Conservation (phyloP, 2,113 vertebrate genomes). For the Lota lota region DNA sequence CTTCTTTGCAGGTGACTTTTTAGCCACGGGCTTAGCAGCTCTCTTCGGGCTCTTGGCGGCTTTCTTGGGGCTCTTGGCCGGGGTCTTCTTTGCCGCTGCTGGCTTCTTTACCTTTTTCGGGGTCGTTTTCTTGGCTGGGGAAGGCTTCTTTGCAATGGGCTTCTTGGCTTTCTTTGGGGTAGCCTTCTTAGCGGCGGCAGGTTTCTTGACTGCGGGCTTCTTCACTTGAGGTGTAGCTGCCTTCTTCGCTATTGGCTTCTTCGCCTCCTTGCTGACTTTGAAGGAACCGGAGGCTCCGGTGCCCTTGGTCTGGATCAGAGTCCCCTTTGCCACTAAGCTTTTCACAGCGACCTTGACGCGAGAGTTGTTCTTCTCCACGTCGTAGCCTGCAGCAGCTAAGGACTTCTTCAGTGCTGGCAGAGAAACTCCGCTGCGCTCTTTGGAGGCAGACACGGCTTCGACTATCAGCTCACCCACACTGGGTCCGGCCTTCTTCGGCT, state of each 20-base stretch:
- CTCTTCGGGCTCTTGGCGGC: background rate
- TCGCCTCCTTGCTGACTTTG: background rate
- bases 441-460: background rate
- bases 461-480: background rate
- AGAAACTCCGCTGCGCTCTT: background rate
- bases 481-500: background rate
- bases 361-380: background rate
- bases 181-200: background rate
- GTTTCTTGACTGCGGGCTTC: background rate
- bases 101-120: constrained; percentile 1
- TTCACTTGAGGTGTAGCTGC: background rate
- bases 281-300: background rate
- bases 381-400: background rate
- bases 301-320: constrained; percentile 1
- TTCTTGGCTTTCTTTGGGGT: background rate
- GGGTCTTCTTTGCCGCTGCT: background rate
- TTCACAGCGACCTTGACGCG: background rate
- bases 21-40: background rate
- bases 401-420: background rate
- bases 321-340: background rate
- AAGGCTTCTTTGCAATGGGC: background rate
- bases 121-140: background rate
- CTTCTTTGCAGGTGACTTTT: background rate
- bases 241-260: background rate
- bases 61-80: background rate